Evolutionary conservation across 2,113 vertebrate species (phyloP), one percentile per base, ranked within the genome.

Genomic region (Pluvialis apricaria): DNA sequence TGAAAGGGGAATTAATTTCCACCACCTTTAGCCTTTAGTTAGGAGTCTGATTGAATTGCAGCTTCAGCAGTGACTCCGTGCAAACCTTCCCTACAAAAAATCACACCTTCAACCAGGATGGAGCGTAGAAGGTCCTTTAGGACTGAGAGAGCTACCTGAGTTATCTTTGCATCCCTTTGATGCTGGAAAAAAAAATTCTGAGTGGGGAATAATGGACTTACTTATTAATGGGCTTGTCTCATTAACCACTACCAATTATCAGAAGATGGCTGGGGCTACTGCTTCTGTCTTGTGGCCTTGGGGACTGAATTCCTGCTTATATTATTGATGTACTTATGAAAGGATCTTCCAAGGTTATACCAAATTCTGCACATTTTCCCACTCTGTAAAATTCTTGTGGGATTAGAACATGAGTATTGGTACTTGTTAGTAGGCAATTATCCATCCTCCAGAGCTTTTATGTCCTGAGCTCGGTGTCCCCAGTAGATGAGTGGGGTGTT

Each of bases 1-100:
- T 22, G 55, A 85, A 93, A 94, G 15, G 12, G 29, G 86, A 96
- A 92, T 95, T 90, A 16, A 78, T 85, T 90, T 78, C 29, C 69
- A 81, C 13, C 34, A 40, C 52, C n/a, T 87, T 66, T 70, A 81
- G 51, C 28, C 36, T 94, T 84, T 68, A 71, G 32, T 58, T 58
- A n/a, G 21, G n/a, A 78, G 42, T 40, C 9, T 82, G 64, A 75
- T 49, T 81, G 82, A 72, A 85, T 49, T 75, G 32, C 29, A 82
- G 11, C 32, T 94, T 77, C 85, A 91, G 38, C 62, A 68, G 22
- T 17, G 42, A 42, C 32, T 73, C 60, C 68, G 36, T 1, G 2
- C 16, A 77, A 88, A 31, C 21, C 47, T 88, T 44, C 42, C 44
- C 38, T n/a, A 20, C 45, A 32, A 15, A 55, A 68, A 91, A 70